phyloP scores from a whole-genome alignment of 2,113 vertebrate species.

The Nothoprocta perdicaria region DNA sequence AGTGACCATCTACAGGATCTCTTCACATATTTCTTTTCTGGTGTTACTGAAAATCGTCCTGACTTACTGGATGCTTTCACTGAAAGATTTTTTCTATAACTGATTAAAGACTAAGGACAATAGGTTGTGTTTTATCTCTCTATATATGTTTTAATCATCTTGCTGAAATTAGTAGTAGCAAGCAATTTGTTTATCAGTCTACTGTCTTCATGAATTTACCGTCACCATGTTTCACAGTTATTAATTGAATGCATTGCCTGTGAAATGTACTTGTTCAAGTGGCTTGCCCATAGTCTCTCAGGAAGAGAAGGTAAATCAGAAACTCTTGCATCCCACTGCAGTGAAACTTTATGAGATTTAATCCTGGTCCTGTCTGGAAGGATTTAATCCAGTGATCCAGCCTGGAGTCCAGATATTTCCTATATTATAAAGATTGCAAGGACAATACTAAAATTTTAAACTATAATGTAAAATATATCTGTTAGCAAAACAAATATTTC shows the following conservation, averaged over 20 bases:
- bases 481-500: neutral
- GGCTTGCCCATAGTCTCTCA: neutral
- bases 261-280: neutral
- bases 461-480: accelerated
- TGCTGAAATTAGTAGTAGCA: neutral
- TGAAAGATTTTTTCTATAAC: neutral
- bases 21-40: neutral
- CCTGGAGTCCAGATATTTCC: neutral
- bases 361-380: neutral
- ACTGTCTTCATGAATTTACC: neutral
- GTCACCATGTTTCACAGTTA: neutral
- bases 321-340: neutral
- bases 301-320: neutral
- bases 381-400: neutral
- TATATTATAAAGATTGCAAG: neutral
- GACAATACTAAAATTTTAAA: neutral
- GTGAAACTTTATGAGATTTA: neutral
- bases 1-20: accelerated
- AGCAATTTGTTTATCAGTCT: neutral
- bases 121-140: neutral
- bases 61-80: neutral
- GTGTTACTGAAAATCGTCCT: neutral
- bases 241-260: neutral
- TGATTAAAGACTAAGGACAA: neutral
- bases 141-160: neutral